phyloP scores from a whole-genome alignment of 2,797 vertebrate species.

The Pseudomugil gertrudae region DNA sequence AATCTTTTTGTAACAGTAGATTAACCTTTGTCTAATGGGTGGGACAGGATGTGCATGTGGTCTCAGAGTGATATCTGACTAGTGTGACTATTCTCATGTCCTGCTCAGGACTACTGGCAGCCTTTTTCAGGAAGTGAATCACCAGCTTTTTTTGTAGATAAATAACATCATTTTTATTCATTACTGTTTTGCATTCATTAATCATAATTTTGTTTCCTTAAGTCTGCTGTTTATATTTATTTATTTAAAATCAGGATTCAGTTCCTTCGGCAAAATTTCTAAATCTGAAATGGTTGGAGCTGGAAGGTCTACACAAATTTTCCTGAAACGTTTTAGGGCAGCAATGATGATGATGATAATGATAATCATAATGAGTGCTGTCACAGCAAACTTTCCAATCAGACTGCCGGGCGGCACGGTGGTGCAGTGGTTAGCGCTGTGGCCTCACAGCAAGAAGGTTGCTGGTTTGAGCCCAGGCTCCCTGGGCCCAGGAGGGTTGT shows the following conservation, averaged over 20 bases:
- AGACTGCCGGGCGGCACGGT: too few species aligned
- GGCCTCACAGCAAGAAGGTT: too few species aligned
- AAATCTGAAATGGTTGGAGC: constrained; percentile 15
- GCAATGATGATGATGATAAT: constrained; percentile 14
- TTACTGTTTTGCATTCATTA: constrained; percentile 12
- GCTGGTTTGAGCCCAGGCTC: too few species aligned
- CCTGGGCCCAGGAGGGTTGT: too few species aligned
- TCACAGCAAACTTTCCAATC: constrained; percentile 70
- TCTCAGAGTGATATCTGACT: constrained; percentile 83
- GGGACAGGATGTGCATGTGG: constrained; percentile 88
- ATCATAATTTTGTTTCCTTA: neutral
- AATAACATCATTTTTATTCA: constrained; percentile 29
- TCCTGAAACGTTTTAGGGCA: constrained; percentile 52
- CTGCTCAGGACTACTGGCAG: constrained; percentile 90
- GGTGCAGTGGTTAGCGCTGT: too few species aligned
- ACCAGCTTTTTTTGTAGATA: constrained; percentile 88
- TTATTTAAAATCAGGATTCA: constrained; percentile 1
- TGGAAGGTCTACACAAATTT: constrained; percentile 37
- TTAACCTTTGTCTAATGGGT: constrained; percentile 89
- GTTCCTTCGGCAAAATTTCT: constrained; percentile 6
- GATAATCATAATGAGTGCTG: constrained; percentile 44
- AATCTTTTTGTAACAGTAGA: constrained; percentile 90
- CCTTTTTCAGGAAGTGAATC: constrained; percentile 91
- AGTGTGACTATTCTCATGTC: constrained; percentile 85
- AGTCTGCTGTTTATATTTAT: constrained; percentile 14